Evolutionary conservation across 2,888 invertebrate species (phyloP).

Genomic region (Lasioglossum pauxillum): DNA sequence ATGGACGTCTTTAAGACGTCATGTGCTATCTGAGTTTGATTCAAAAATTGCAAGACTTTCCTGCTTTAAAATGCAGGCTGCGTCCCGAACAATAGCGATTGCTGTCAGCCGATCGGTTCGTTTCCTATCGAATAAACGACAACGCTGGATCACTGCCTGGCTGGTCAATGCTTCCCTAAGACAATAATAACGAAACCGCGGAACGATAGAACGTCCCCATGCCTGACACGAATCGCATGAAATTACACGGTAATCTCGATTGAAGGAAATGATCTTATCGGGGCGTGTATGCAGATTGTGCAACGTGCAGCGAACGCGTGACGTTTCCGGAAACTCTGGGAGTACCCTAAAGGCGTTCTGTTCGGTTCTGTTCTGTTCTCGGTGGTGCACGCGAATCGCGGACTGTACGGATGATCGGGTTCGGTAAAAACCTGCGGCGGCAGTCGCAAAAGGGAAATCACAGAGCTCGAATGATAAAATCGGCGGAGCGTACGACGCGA

Average conservation of each 20-base stretch:
- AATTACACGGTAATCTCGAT: constrained; percentile 73
- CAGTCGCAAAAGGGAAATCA: constrained; percentile 38
- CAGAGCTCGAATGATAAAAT: constrained; percentile 29
- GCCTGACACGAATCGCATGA: constrained; percentile 59
- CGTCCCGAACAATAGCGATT: constrained; percentile 62
- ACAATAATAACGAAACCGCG: constrained; percentile 47
- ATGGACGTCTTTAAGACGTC: no score
- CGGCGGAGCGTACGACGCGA: constrained; percentile 14
- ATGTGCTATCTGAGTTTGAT: no score
- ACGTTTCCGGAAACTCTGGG: constrained; percentile 57
- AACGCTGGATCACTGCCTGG: constrained; percentile 43
- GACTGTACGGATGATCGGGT: constrained; percentile 58
- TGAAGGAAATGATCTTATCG: constrained; percentile 70
- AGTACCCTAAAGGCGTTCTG: constrained; percentile 34
- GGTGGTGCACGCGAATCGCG: constrained; percentile 26
- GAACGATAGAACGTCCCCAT: constrained; percentile 22
- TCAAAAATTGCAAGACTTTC: not conserved
- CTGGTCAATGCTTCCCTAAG: constrained; percentile 51
- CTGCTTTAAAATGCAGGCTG: not conserved
- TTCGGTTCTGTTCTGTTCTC: not conserved
- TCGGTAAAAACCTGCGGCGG: constrained; percentile 21
- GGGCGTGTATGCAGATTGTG: constrained; percentile 59
- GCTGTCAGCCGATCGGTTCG: constrained; percentile 63
- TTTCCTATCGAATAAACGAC: constrained; percentile 57
- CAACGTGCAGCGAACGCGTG: constrained; percentile 40